A percentile compares a stretch with the other conserved stretches of the same genome.
phyloP scores from a whole-genome alignment of 2,888 invertebrate species.

The Dorcus parallelipipedus region DNA sequence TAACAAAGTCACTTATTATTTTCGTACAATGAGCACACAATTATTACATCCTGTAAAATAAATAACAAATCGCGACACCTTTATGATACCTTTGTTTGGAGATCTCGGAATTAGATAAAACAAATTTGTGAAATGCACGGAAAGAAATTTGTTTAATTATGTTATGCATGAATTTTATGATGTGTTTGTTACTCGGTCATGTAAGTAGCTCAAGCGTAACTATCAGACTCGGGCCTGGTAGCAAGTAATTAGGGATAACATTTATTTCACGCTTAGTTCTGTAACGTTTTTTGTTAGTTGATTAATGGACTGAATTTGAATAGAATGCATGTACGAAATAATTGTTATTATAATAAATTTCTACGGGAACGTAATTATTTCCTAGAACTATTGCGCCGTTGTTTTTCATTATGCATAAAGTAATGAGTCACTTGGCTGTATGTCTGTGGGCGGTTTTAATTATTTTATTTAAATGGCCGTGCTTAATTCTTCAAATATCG shows the following conservation, averaged over 20 bases:
- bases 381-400: not conserved
- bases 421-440: too few relatives aligned
- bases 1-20: too few relatives aligned
- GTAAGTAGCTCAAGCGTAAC: conserved; percentile 16
- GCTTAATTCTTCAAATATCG: conserved; percentile 2
- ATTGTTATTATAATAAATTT: not conserved
- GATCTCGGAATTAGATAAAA: not conserved
- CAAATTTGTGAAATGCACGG: conserved; percentile 1
- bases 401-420: conserved; percentile 3
- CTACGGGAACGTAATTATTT: not conserved
- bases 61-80: too few relatives aligned
- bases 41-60: too few relatives aligned
- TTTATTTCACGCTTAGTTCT: conserved; percentile 2
- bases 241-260: conserved; percentile 17
- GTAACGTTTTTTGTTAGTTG: not conserved
- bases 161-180: conserved; percentile 8
- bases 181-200: conserved; percentile 7
- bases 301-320: not conserved
- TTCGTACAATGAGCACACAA: too few relatives aligned
- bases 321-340: not conserved
- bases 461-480: conserved; percentile 6
- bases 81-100: not conserved
- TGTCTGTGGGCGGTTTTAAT: conserved; percentile 2
- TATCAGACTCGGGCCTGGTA: conserved; percentile 9
- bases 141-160: not conserved